phyloP scores from a whole-genome alignment of 2,113 vertebrate species.

The Phrynosoma platyrhinos region DNA sequence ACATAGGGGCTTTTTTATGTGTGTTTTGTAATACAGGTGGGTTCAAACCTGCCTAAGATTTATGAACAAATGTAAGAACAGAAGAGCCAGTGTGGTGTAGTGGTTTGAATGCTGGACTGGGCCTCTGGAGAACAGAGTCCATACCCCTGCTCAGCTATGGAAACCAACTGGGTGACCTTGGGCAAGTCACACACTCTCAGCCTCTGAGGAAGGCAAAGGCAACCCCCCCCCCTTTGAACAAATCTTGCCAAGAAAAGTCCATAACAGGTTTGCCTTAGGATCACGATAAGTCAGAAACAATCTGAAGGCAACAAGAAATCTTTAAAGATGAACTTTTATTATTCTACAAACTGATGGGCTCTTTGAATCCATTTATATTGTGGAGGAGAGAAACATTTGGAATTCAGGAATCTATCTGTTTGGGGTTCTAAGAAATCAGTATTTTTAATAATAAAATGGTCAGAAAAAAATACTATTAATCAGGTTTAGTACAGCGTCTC shows the following conservation, averaged over 20 bases:
- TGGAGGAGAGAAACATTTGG: neutral
- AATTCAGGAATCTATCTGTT: neutral
- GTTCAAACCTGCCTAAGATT: constrained; percentile 25
- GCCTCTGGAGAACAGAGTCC: too few relatives aligned
- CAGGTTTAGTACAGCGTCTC: neutral
- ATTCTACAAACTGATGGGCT: neutral
- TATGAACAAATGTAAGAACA: neutral
- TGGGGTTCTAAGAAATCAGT: neutral
- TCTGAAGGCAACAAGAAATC: neutral
- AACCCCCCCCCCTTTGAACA: too few relatives aligned
- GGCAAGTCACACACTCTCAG: too few relatives aligned
- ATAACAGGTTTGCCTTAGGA: too few relatives aligned
- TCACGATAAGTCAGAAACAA: too few relatives aligned
- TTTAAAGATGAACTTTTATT: constrained; percentile 19
- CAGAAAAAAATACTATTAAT: neutral
- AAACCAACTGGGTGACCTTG: too few relatives aligned
- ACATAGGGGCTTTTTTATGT: too few relatives aligned
- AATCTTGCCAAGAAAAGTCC: too few relatives aligned
- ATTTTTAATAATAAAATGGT: neutral
- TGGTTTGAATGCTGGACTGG: too few relatives aligned
- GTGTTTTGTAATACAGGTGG: too few relatives aligned
- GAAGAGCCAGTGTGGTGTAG: neutral
- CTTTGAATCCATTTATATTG: neutral
- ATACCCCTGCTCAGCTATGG: too few relatives aligned
- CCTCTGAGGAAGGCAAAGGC: too few relatives aligned